These are phyloP conservation scores for Varanus komodoensis DNA, from an alignment of 2,113 vertebrate genomes.

Conservation along the genomic window DNA sequence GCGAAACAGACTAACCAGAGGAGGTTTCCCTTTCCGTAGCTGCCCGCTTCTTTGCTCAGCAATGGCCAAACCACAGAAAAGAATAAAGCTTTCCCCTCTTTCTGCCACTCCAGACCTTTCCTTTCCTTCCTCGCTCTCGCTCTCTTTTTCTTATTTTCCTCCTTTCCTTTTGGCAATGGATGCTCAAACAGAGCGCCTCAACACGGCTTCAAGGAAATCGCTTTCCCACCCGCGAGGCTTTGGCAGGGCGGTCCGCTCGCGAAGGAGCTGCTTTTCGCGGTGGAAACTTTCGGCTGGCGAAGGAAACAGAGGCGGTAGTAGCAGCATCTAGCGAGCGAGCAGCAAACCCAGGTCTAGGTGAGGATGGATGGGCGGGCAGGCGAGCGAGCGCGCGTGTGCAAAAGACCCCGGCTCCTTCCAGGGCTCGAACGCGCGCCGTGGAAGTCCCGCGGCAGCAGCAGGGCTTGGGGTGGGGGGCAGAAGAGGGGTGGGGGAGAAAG, in stretches of 20 bases:
- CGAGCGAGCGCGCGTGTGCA: not conserved
- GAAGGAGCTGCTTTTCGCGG: constrained; percentile 6
- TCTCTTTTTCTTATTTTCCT: too few relatives aligned
- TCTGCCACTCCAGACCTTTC: too few relatives aligned
- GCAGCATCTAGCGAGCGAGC: not conserved
- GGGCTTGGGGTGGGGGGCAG: not conserved
- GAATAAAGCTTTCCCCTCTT: not conserved
- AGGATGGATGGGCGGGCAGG: constrained; percentile 1
- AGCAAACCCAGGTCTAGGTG: constrained; percentile 36
- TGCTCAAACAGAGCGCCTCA: not conserved
- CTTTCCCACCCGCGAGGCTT: not conserved
- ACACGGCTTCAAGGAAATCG: not conserved
- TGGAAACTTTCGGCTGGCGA: constrained; percentile 60
- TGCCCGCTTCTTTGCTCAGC: not conserved
- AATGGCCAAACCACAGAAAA: not conserved
- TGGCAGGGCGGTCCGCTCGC: not conserved
- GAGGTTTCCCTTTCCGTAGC: not conserved
- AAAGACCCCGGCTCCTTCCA: constrained; percentile 21
- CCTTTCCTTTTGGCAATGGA: not conserved
- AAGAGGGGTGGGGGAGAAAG: not conserved
- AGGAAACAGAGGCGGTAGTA: not conserved
- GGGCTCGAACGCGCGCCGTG: constrained; percentile 22
- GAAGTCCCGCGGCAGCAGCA: constrained; percentile 6
- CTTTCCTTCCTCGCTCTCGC: not conserved
- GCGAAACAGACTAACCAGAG: not conserved